Conservation (phyloP, 1,140 invertebrate species). For the Brachionus sp. region DNA sequence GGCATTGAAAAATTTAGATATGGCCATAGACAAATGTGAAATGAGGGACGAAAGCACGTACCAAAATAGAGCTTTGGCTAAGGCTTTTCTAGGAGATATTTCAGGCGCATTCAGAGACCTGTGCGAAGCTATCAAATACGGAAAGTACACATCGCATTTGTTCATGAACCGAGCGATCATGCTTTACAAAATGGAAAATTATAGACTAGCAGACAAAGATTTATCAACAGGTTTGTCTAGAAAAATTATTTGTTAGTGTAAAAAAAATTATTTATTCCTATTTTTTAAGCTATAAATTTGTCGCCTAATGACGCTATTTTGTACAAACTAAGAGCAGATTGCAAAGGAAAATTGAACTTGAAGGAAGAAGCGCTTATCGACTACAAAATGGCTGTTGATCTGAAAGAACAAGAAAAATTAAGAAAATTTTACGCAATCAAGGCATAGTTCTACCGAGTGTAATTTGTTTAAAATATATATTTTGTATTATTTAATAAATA, state of each 20-base stretch:
- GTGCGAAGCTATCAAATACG: conserved; percentile 52
- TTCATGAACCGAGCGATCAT: conserved; percentile 58
- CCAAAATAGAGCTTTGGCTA: conserved; percentile 58
- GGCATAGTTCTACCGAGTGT: neutral
- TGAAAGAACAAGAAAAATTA: conserved; percentile 48
- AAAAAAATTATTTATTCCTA: neutral
- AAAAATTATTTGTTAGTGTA: neutral
- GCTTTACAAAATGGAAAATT: conserved; percentile 54
- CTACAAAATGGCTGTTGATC: conserved; percentile 56
- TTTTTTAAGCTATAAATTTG: conserved; percentile 52
- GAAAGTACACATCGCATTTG: conserved; percentile 57
- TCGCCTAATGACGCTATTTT: conserved; percentile 57
- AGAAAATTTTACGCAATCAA: neutral
- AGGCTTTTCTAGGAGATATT: conserved; percentile 54
- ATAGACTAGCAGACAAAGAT: conserved; percentile 55
- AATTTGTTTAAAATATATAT: no score
- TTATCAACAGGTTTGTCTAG: conserved; percentile 53
- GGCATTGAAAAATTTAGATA: conserved; percentile 49
- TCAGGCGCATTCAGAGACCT: conserved; percentile 56
- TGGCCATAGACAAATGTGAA: conserved; percentile 49
- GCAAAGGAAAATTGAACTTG: conserved; percentile 53
- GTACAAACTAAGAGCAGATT: conserved; percentile 56
- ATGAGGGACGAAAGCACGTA: conserved; percentile 56
- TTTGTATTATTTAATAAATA: neutral
- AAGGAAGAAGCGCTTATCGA: conserved; percentile 53